phyloP scores from a whole-genome alignment of 2,113 vertebrate species.

The Xenopus tropicalis region DNA sequence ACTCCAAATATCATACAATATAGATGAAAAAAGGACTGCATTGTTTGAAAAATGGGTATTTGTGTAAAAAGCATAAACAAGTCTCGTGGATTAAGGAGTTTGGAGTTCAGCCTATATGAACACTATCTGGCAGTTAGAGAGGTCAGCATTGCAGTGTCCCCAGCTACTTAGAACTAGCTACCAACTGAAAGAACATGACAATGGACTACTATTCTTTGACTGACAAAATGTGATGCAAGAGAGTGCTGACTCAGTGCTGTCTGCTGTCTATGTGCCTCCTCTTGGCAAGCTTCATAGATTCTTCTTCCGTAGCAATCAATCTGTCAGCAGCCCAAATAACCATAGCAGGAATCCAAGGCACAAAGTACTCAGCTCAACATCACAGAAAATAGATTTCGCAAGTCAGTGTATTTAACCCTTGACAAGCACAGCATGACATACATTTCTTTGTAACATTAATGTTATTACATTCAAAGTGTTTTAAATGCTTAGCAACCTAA shows the following conservation, averaged over 20 bases:
- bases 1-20: too few species aligned
- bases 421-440: background rate
- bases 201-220: slow-evolving; percentile 4
- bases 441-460: background rate
- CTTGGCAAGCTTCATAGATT: slow-evolving; percentile 27
- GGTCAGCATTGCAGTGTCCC: slow-evolving; percentile 4
- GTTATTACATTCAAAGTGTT: too few species aligned
- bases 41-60: too few species aligned
- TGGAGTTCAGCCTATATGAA: too few species aligned
- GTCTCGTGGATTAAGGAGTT: too few species aligned
- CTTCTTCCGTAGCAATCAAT: slow-evolving; percentile 34
- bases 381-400: slow-evolving; percentile 30
- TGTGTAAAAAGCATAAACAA: too few species aligned
- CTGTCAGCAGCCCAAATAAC: slow-evolving; percentile 39
- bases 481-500: too few species aligned
- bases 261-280: slow-evolving; percentile 9
- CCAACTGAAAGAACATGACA: slow-evolving; percentile 12
- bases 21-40: too few species aligned
- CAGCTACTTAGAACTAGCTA: slow-evolving; percentile 13
- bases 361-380: slow-evolving; percentile 17
- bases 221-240: slow-evolving; percentile 41
- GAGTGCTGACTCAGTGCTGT: slow-evolving; percentile 33
- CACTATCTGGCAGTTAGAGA: too few species aligned
- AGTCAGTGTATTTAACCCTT: slow-evolving; percentile 27
- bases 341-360: slow-evolving; percentile 28